phyloP scores from a whole-genome alignment of 2,797 vertebrate genomes.

The Sandelia bainsii region DNA sequence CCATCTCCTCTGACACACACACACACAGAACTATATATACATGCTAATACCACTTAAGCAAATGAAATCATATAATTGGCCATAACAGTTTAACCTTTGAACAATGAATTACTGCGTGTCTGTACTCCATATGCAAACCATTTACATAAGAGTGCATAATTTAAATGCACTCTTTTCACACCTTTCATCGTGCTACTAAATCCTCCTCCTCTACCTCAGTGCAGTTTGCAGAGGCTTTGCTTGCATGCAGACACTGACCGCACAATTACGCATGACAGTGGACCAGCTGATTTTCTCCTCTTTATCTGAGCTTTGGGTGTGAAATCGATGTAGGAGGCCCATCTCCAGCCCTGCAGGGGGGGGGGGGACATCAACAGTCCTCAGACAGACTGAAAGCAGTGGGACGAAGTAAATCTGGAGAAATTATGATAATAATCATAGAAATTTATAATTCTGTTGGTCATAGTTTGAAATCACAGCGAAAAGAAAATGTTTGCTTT shows the following conservation, averaged over 20 bases:
- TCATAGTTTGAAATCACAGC: constrained; percentile 39
- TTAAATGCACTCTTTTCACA: constrained; percentile 44
- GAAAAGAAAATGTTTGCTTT: constrained; percentile 15
- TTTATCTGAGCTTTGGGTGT: constrained; percentile 59
- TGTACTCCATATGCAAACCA: constrained; percentile 69
- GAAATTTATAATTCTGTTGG: constrained; percentile 50
- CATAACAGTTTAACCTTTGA: constrained; percentile 68
- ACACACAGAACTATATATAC: constrained; percentile 68
- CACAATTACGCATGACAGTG: constrained; percentile 21
- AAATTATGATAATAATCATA: constrained; percentile 58
- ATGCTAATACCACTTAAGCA: constrained; percentile 75
- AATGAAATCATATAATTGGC: constrained; percentile 70
- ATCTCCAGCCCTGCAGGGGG: constrained; percentile 59
- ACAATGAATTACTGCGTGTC: constrained; percentile 63
- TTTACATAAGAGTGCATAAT: constrained; percentile 68
- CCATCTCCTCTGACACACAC: constrained; percentile 19
- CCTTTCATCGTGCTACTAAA: constrained; percentile 21
- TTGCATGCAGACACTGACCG: constrained; percentile 23
- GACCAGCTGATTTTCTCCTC: constrained; percentile 49
- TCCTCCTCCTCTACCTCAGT: constrained; percentile 8
- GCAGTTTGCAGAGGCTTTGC: neutral
- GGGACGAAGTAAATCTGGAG: constrained; percentile 31
- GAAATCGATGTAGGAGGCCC: constrained; percentile 76
- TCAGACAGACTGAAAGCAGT: constrained; percentile 22
- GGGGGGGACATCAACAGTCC: constrained; percentile 28